Base-by-base conservation (phyloP, 2,888 invertebrate genomes). In the Pollenia griseotomentosa region DNA sequence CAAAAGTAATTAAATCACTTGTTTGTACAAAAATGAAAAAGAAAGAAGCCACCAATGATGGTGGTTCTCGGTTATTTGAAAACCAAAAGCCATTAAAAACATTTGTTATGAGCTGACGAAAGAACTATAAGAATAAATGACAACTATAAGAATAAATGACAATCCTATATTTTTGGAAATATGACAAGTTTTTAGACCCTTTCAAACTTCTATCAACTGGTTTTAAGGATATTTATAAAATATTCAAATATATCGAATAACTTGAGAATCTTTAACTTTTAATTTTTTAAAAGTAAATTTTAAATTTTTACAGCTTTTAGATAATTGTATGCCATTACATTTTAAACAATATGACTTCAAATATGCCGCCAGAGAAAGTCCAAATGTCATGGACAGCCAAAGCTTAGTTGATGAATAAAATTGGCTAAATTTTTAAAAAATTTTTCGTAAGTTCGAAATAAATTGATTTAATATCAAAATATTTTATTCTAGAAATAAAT, bases 1-100 rank as follows among this genome's bases (percentile, higher is more conserved):
- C 44, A 68, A 75, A 65, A 70, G 83, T 71, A 80, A 80, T 86
- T 83, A 83, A 83, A 71, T 80, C 65, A 75, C 74, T 83, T 86
- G 57, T 78, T 66, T 66, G 53, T 44, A 23, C 14, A 46, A 57
- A 59, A 19, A 44, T 2, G 9, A 10, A n/a, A 40, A 33, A 44
- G 44, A 33, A 46, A 46, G 14, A 63, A 71, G 71, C 83, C 83
- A 80, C 75, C 83, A 71, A 61, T 19, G 83, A 42, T 19, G 83
- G 33, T 55, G 83, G 46, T 85, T 70, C 33, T n/a, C 14, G 12
- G 8, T 66, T 51, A n/a, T 68, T 83, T 61, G 11, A 42, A 63
- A 59, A 68, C 2, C 1, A 2, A 46, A 66, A 57, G 2, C 19
- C 57, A 16, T 55, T 55, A n/a, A 82, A 63, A 82, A 59, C 40